phyloP scores from a whole-genome alignment of 2,113 vertebrate species.

The Psittacara wagleri region DNA sequence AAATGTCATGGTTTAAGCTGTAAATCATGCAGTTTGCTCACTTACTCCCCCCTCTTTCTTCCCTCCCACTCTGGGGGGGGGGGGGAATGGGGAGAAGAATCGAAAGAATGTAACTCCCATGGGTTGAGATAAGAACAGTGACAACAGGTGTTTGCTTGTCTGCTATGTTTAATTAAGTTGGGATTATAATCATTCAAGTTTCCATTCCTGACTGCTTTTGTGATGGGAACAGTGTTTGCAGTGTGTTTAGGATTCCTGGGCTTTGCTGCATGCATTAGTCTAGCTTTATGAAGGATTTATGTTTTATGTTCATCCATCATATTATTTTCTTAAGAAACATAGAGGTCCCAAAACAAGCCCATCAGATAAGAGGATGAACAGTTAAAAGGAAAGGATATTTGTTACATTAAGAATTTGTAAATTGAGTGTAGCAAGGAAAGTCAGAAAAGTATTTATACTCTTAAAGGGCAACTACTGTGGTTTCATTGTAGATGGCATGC shows the following conservation, averaged over 20 bases:
- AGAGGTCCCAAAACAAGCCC: not conserved
- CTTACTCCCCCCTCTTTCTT: no score
- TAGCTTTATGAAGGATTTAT: not conserved
- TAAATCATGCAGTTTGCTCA: no score
- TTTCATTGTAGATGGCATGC: not conserved
- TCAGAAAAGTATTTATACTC: not conserved
- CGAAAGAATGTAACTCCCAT: no score
- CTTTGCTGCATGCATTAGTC: not conserved
- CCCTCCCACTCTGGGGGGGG: no score
- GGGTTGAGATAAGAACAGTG: no score
- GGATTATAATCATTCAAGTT: conserved; percentile 13
- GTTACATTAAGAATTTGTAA: not conserved
- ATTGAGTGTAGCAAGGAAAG: not conserved
- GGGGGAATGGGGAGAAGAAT: no score
- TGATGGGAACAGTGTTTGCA: not conserved
- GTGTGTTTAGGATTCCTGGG: not conserved
- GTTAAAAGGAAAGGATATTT: not conserved
- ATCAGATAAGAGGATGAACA: not conserved
- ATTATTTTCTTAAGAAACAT: not conserved
- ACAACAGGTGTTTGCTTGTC: not conserved
- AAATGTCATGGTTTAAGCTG: not conserved
- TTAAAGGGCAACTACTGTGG: not conserved
- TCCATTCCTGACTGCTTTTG: not conserved
- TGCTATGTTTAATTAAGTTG: conserved; percentile 15
- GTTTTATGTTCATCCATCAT: not conserved